phyloP scores from a whole-genome alignment of 2,888 invertebrate genomes.

The Mythimna impura region DNA sequence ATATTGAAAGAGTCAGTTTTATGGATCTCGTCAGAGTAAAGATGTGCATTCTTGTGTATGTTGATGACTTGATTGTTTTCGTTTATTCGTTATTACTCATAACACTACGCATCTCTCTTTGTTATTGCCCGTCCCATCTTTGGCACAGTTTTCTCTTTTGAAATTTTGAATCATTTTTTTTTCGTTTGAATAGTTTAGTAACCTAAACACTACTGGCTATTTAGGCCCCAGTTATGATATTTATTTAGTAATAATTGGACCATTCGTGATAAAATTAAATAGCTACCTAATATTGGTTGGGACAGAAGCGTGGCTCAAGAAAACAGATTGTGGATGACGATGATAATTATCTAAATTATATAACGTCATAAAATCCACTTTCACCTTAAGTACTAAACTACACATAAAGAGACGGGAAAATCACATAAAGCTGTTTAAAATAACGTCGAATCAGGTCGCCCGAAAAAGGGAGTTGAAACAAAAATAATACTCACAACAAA shows the following conservation, averaged over 20 bases:
- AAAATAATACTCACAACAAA: background rate
- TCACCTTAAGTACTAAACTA: background rate
- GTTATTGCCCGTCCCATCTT: slow-evolving; percentile 5
- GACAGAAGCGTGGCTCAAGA: background rate
- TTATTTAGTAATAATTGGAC: background rate
- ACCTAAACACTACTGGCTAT: background rate
- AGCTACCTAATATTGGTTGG: too few relatives aligned
- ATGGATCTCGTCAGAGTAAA: slow-evolving; percentile 11
- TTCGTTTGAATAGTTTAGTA: background rate
- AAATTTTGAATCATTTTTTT: slow-evolving; percentile 5
- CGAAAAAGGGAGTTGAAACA: background rate
- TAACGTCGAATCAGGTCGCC: background rate
- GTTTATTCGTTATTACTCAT: slow-evolving; percentile 44
- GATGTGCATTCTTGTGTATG: slow-evolving; percentile 36
- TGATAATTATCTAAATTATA: background rate
- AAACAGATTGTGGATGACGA: background rate
- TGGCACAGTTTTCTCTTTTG: background rate
- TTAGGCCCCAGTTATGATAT: background rate
- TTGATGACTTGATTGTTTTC: slow-evolving; percentile 40
- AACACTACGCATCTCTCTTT: slow-evolving; percentile 22
- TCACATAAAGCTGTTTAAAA: background rate
- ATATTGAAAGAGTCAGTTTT: slow-evolving; percentile 17
- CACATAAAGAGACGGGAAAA: background rate
- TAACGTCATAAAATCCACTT: background rate
- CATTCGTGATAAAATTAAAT: too few relatives aligned